A percentile compares a stretch with the other conserved stretches of the same genome.
phyloP scores from a whole-genome alignment of 2,888 invertebrate species.

The Stenurella melanura region DNA sequence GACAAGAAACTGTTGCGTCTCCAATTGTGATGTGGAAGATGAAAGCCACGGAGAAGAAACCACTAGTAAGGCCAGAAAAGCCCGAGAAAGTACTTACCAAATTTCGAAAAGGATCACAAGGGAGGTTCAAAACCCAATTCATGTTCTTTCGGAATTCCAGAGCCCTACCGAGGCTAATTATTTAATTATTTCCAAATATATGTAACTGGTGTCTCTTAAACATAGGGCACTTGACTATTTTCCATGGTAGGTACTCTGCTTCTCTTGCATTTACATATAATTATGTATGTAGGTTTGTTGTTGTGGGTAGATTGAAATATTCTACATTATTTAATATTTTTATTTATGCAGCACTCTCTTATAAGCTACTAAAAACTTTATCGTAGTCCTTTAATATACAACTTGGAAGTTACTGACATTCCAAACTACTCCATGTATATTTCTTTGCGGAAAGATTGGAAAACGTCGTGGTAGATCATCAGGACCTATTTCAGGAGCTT shows the following conservation, averaged over 20 bases:
- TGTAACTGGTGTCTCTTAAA: constrained; percentile 31
- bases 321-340: constrained; percentile 47
- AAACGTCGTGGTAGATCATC: no score
- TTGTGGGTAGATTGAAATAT: constrained; percentile 42
- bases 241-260: constrained; percentile 41
- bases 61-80: constrained; percentile 93
- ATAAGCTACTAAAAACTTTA: constrained; percentile 31
- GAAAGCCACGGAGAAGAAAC: constrained; percentile 99
- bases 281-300: constrained; percentile 48
- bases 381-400: no score
- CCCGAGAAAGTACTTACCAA: constrained; percentile 96
- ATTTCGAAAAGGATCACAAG: constrained; percentile 97
- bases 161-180: constrained; percentile 80
- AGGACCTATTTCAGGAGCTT: no score
- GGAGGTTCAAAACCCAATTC: constrained; percentile 96
- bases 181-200: constrained; percentile 28
- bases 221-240: constrained; percentile 23
- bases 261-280: constrained; percentile 48
- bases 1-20: constrained; percentile 90
- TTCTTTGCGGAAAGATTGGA: no score
- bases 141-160: constrained; percentile 95
- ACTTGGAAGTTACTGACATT: no score
- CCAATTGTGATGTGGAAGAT: constrained; percentile 99
- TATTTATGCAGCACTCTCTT: constrained; percentile 41
- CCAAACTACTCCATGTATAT: no score